phyloP scores from a whole-genome alignment of 2,797 vertebrate species.

The Danio kyathit region DNA sequence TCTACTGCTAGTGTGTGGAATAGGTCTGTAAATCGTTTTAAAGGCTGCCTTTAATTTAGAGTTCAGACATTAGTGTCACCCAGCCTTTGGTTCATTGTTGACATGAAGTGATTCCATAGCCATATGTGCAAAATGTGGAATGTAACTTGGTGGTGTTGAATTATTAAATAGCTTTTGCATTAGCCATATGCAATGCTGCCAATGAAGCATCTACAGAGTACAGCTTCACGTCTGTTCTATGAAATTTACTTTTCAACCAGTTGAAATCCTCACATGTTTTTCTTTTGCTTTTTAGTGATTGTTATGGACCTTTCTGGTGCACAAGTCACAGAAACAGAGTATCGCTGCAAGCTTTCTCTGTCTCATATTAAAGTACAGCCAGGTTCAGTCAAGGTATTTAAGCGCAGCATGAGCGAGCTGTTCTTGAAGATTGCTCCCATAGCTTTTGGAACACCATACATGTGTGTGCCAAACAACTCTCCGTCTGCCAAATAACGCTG shows the following conservation, averaged over 20 bases:
- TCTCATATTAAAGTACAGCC: constrained; percentile 44
- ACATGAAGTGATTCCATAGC: constrained; percentile 5
- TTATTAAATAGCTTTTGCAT: constrained; percentile 45
- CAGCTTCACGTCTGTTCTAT: background rate
- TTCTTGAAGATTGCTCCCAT: constrained; percentile 48
- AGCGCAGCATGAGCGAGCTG: constrained; percentile 46
- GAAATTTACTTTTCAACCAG: background rate
- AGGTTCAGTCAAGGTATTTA: constrained; percentile 59
- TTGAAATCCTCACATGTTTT: background rate
- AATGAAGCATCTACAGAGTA: constrained; percentile 5
- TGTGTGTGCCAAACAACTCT: constrained; percentile 55
- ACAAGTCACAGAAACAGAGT: constrained; percentile 16
- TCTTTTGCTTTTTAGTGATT: constrained; percentile 1
- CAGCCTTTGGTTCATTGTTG: constrained; percentile 22
- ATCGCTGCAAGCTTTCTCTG: background rate
- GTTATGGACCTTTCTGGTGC: constrained; percentile 13
- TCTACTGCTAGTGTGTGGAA: constrained; percentile 12
- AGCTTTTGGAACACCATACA: constrained; percentile 54
- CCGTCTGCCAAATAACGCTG: constrained; percentile 55
- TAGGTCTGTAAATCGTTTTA: constrained; percentile 43
- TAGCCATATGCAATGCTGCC: constrained; percentile 13
- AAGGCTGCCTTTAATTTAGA: constrained; percentile 30
- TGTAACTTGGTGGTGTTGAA: constrained; percentile 22
- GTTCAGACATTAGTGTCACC: constrained; percentile 35
- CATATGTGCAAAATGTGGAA: constrained; percentile 19